Evolutionary conservation across 2,113 vertebrate species (phyloP), one percentile per base, ranked within the genome.

Genomic region (Campylorhamphus procurvoides): DNA sequence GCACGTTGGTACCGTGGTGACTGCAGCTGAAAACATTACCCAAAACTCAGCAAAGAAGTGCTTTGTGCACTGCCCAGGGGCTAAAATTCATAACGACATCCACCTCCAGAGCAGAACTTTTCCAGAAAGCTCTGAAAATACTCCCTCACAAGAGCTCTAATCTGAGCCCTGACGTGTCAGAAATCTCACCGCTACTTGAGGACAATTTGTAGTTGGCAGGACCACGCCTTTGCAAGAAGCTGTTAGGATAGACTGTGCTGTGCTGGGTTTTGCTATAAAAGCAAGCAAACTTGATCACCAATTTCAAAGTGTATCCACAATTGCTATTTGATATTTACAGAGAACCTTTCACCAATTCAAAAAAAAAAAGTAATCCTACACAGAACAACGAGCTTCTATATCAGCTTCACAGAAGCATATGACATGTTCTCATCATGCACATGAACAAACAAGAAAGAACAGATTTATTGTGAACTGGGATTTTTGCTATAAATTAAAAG

Each of bases 391-490:
- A 89, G 59, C 81, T 92, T 93, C 94, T 95, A 66, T 69, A 93
- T 94, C 89, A 90, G 93, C 89, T 81, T 94, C 85, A 42, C 85
- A 93, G 92, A 82, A 84, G 91, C 96, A 84, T 91, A 84, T 72
- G 93, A 95, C 90, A 93, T 83, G 90, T 90, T 97, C 94, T 94
- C 93, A 93, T 96, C 93, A 73, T 87, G 86, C 80, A 95, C 86
- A 91, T 35, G 89, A 93, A 94, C 92, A 96, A 97, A 97, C 96
- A 97, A 96, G 97, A 97, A 97, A 97, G 96, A 95, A 84, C 9
- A 0, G 92, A 96, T 95, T 96, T 96, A 95, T 96, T 92, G 90
- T 92, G 95, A 94, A 89, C 95, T 84, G 84, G 53, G 90, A 52
- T 56, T 96, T 87, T 91, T 94, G 86, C 93, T 97, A 97, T 97